Conservation (phyloP, 2,888 invertebrate species). For the Gastrophysa polygoni region DNA sequence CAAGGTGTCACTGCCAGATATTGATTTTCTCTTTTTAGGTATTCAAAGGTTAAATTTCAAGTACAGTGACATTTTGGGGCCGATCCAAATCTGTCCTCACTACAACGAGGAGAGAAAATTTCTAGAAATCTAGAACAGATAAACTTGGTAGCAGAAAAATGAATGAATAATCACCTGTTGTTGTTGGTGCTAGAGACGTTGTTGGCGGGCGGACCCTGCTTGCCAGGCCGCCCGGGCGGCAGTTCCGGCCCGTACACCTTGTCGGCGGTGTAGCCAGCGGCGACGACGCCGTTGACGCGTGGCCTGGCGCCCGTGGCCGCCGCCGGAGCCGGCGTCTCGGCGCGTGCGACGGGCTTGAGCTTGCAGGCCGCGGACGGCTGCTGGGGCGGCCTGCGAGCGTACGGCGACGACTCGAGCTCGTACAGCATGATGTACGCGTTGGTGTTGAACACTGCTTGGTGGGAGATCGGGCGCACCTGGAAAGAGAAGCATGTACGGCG, state of each 20-base stretch:
- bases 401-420: conserved; percentile 61
- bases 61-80: too few relatives aligned
- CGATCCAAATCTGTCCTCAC: too few relatives aligned
- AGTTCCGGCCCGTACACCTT: conserved; percentile 56
- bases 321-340: conserved; percentile 21
- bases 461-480: conserved; percentile 71
- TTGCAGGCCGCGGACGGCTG: conserved; percentile 21
- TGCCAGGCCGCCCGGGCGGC: conserved; percentile 45
- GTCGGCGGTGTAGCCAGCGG: conserved; percentile 48
- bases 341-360: conserved; percentile 12
- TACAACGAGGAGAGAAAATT: too few relatives aligned
- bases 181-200: conserved; percentile 35
- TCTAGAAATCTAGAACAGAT: not conserved
- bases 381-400: conserved; percentile 36
- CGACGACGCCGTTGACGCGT: conserved; percentile 30
- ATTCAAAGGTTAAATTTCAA: too few relatives aligned
- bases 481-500: not conserved
- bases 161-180: conserved; percentile 23
- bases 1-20: too few relatives aligned
- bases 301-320: not conserved
- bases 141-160: not conserved
- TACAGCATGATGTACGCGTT: conserved; percentile 95
- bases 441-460: conserved; percentile 79
- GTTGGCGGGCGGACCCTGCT: conserved; percentile 22
- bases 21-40: too few relatives aligned